A percentile compares a stretch with the other conserved stretches of the same genome.
Conservation (phyloP, 2,797 vertebrate species). For the Agapornis canus region DNA sequence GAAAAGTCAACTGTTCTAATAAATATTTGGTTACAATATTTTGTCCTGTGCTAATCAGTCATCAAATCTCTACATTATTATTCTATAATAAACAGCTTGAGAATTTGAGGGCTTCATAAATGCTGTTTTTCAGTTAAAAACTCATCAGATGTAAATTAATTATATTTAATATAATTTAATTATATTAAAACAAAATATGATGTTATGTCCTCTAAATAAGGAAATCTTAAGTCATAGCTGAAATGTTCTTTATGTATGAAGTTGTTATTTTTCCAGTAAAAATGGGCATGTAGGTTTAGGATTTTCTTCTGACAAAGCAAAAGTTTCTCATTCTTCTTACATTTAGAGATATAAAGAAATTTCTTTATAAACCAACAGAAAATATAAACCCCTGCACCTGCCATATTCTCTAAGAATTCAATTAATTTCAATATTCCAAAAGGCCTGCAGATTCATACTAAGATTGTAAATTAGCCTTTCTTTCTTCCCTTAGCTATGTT, state of each 20-base stretch:
- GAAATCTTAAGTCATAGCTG: neutral
- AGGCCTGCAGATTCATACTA: neutral
- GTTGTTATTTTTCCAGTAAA: neutral
- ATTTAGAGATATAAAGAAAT: neutral
- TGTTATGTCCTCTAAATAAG: neutral
- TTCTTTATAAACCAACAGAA: neutral
- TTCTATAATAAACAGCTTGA: neutral
- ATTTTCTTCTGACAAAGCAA: neutral
- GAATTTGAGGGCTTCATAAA: neutral
- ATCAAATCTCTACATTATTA: neutral
- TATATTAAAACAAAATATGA: neutral
- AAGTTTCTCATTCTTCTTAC: neutral
- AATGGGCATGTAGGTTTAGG: neutral
- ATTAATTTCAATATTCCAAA: neutral
- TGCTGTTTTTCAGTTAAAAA: neutral
- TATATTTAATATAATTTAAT: neutral
- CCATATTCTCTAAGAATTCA: neutral
- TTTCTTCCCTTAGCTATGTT: neutral
- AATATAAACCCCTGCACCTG: neutral
- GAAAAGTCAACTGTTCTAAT: neutral
- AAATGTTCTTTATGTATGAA: neutral
- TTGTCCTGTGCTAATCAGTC: neutral
- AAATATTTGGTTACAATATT: neutral
- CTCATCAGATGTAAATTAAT: neutral
- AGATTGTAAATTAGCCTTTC: neutral